These are phyloP conservation scores for Melanostoma mellinum DNA, from an alignment of 2,888 invertebrate species.

Conservation along the genomic window DNA sequence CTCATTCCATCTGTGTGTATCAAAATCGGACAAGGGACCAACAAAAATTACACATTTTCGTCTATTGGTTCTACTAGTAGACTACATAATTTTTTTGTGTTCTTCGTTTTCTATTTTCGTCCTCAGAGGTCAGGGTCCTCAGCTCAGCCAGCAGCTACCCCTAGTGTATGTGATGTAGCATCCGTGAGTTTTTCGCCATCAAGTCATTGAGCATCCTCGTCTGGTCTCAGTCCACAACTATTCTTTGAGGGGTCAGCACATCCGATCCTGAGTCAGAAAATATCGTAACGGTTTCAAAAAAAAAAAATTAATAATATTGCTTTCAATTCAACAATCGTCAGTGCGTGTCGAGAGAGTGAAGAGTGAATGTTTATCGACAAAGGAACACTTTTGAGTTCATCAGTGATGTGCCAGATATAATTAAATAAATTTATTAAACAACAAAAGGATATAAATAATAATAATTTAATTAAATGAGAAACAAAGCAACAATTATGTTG, in stretches of 20 bases:
- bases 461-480: conserved; percentile 53
- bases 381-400: conserved; percentile 32
- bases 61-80: conserved; percentile 47
- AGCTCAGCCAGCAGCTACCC: conserved; percentile 70
- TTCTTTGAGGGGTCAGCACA: conserved; percentile 81
- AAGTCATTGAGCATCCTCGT: conserved; percentile 75
- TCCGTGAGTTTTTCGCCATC: conserved; percentile 70
- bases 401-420: conserved; percentile 46
- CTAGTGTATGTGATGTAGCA: conserved; percentile 55
- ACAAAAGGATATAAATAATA: conserved; percentile 27
- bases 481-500: conserved; percentile 76
- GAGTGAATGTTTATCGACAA: conserved; percentile 5
- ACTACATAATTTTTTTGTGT: conserved; percentile 29
- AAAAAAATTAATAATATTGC: conserved; percentile 42
- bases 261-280: conserved; percentile 61
- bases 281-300: conserved; percentile 45
- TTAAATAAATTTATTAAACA: conserved; percentile 41
- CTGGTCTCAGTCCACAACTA: conserved; percentile 81
- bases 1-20: conserved; percentile 37
- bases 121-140: conserved; percentile 71
- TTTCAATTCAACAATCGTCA: conserved; percentile 31
- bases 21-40: conserved; percentile 46
- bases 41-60: conserved; percentile 16
- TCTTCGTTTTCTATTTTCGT: conserved; percentile 63
- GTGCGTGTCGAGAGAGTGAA: conserved; percentile 26